Base-by-base conservation (phyloP, 2,888 invertebrate species). In the Tromatobia lineatoria region DNA sequence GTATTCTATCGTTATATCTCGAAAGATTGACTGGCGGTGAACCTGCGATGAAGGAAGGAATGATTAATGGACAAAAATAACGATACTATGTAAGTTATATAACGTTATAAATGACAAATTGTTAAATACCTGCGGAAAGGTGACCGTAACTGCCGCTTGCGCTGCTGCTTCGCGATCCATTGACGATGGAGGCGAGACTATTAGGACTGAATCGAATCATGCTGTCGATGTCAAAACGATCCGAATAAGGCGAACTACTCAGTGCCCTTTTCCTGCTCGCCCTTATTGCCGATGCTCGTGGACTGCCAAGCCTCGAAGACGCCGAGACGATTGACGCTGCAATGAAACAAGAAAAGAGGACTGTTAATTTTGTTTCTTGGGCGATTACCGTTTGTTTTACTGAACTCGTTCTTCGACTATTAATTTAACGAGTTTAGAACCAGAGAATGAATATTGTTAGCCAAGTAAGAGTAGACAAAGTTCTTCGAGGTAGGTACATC, bases 71-170 rank as follows among this genome's bases (percentile, higher is more conserved):
- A 71, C 23, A 13, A 38, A 6, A 54, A 38, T 23, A 42, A 57
- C 20, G 20, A 57, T 2, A 54, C 23, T 23, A 6, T 20, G 20
- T 8, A 11, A 25, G 0, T 57, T 42, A 73, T 45, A 13, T 29
- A 10, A 29, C 18, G 29, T 29, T 59, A 15, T 6, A 13, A 64
- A 38, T 11, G 25, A 34, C 18, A 67, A 61, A 83, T 81, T 52
- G 88, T 93, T 90, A 47, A 25, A 69, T 92, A 97, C 97, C 98
- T 89, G 99, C 99, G 87, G 99, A 98, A 87, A 99, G 96, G 94
- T 99, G 99, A 23, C 99, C 99, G 95, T 99, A 99, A 85, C 99
- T 99, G 64, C 99, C 99, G 90, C 98, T 98, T 6, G 98, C 97
- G 42, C 98, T 97, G 18, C 97, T 97, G 83, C 98, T 97, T 87